Evolutionary conservation across 2,113 vertebrate species (phyloP).

Genomic region (Thalassarche chlororhynchos): DNA sequence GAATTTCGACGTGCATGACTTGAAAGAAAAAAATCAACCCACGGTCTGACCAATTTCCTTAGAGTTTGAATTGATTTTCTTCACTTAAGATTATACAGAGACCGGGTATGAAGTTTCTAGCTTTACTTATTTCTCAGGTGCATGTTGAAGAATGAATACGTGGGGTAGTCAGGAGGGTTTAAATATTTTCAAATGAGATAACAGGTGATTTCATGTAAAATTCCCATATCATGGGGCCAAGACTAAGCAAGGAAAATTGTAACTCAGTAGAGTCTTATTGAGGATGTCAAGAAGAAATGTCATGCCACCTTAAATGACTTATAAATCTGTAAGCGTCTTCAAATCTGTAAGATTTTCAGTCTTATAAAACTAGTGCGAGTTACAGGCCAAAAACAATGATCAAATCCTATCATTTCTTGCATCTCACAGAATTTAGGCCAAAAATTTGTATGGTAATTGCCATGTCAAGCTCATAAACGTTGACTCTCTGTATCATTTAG

Average conservation of each 20-base stretch:
- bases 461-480: not conserved
- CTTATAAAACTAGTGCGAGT: not conserved
- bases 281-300: not conserved
- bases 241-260: not conserved
- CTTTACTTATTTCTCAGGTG: not conserved
- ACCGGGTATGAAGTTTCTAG: not conserved
- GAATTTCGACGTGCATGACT: not conserved
- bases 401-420: not conserved
- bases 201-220: not conserved
- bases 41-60: not conserved
- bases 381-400: not conserved
- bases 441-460: not conserved
- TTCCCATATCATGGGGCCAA: not conserved
- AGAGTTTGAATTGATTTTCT: not conserved
- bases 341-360: not conserved
- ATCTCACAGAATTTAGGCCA: not conserved
- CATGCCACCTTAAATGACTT: not conserved
- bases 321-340: not conserved
- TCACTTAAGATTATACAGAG: not conserved
- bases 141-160: not conserved
- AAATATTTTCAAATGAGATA: not conserved
- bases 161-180: not conserved
- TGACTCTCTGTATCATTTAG: not conserved
- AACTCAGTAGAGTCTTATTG: not conserved
- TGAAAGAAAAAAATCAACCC: not conserved